Evolutionary conservation across 2,113 vertebrate species (phyloP), one percentile per base, ranked within the genome.

Genomic region (Muntiacus reevesi): DNA sequence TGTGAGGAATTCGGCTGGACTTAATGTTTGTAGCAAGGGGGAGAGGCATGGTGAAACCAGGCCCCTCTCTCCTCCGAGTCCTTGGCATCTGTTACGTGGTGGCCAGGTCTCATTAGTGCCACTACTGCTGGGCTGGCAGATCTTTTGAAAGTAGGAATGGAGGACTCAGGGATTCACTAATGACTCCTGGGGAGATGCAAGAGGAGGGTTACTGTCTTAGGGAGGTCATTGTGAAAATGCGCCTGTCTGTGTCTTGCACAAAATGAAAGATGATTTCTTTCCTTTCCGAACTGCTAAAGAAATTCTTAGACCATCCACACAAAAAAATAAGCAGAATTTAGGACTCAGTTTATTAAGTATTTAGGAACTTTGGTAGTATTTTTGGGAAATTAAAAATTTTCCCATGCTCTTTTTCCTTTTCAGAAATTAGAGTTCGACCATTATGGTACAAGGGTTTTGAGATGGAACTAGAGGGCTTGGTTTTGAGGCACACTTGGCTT

Each of bases 91-190:
- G 23, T 30, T 17, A 14, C 0, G 0, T 8, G 6, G 43, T 50
- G 43, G 30, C 81, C 6, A 8, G 76, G 83, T 52, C 92, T 97
- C 95, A 76, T 97, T 93, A 94, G 7, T 74, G 71, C 45, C 52
- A n/a, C 27, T 12, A 9, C 83, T 88, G 79, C 87, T 84, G 62
- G 81, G 43, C 60, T 5, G 59, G 57, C 36, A n/a, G 40, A 64
- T 84, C 30, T 47, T 54, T 57, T 71, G 88, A 57, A 64, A 87
- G 59, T 43, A 8, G 27, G 81, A 9, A 1, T 25, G 36, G 84
- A 57, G 52, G 71, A 47, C n/a, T 85, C 52, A 16, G 45, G 93
- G 94, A 89, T 50, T 91, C 59, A 25, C 60, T 91, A 79, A 91
- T 64, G 95, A 95, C 60, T 91, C 71, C 13, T 21, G 64, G 60